These are phyloP conservation scores for Pocota personata DNA, from an alignment of 2,888 invertebrate genomes.

Conservation along the genomic window DNA sequence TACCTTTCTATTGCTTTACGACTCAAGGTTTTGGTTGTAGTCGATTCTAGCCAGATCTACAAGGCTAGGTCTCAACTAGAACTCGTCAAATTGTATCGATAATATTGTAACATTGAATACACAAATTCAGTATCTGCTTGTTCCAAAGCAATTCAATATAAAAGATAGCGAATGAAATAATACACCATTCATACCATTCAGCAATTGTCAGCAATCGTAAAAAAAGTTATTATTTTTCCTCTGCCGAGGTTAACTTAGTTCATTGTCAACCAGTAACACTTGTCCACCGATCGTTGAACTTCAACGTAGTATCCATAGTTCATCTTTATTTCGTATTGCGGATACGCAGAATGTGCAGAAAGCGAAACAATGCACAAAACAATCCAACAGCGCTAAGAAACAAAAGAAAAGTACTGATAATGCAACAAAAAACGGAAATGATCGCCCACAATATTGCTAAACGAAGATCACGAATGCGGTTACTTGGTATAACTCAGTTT, in stretches of 20 bases:
- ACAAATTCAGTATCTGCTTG: too few relatives aligned
- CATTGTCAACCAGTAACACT: conserved; percentile 50
- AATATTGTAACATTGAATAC: too few relatives aligned
- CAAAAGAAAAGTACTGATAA: not conserved
- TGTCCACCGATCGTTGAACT: conserved; percentile 51
- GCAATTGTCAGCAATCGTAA: not conserved
- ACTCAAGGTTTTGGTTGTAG: too few relatives aligned
- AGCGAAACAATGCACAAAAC: not conserved
- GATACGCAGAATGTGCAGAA: not conserved
- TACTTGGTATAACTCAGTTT: not conserved
- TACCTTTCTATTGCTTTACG: too few relatives aligned
- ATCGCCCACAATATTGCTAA: conserved; percentile 18
- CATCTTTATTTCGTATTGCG: conserved; percentile 33
- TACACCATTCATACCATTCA: not conserved
- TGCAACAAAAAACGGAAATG: conserved; percentile 40
- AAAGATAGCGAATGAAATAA: not conserved
- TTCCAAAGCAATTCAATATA: not conserved
- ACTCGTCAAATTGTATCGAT: too few relatives aligned
- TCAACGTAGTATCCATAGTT: conserved; percentile 15
- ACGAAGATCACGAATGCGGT: conserved; percentile 4
- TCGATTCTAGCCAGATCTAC: too few relatives aligned
- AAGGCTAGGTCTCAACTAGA: too few relatives aligned
- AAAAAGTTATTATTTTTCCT: not conserved
- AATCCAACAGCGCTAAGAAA: not conserved
- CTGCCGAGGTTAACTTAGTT: conserved; percentile 43